Evolutionary conservation across 1,140 invertebrate species (phyloP), one percentile per base, ranked within the genome.

Genomic region (Epicauta chinensis): DNA sequence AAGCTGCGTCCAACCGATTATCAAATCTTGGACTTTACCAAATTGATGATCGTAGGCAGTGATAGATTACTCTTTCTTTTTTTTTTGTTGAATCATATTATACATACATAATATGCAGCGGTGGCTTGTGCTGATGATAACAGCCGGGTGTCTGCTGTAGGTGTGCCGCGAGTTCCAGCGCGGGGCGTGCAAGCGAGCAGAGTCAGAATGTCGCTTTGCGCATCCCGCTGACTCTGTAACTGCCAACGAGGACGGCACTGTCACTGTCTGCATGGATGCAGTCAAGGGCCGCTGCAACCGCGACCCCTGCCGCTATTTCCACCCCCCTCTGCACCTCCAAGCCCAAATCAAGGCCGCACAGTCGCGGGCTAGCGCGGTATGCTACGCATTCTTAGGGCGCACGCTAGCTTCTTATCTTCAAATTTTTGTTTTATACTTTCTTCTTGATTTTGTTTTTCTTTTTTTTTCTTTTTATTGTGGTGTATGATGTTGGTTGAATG

Each of bases 261-360:
- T 95, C 80, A 95, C 91, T 80, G 92, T 96, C 82, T 96, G 93
- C 90, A 95, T 96, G 91, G 92, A 96, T 83, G 91, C 91, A 82
- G 87, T 95, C 81, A 95, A 94, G 83, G 89, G 90, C 79, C 87
- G 90, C 81, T 93, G 91, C 84, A 84, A 87, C 82, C 89, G 90
- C 81, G 88, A 91, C 79, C 89, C 89, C 81, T 93, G 91, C 87
- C 88, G 89, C 84, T 93, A 93, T 89, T 93, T 92, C 84, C 90
- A 93, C 82, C 90, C 90, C 81, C 89, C 89, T 83, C 84, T 92
- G 83, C 92, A 97, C 88, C 91, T 97, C 78, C 91, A 94, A 89
- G 91, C 91, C 81, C 91, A 94, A 89, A 91, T 96, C 86, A 95
- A 95, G 87, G 91, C 84, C 73, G 81, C 89, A 85, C 87, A 89